A percentile compares a stretch with the other conserved stretches of the same genome.
These are phyloP conservation scores for Ceratina japonica DNA, from an alignment of 1,140 invertebrate genomes.

Conservation along the genomic window DNA sequence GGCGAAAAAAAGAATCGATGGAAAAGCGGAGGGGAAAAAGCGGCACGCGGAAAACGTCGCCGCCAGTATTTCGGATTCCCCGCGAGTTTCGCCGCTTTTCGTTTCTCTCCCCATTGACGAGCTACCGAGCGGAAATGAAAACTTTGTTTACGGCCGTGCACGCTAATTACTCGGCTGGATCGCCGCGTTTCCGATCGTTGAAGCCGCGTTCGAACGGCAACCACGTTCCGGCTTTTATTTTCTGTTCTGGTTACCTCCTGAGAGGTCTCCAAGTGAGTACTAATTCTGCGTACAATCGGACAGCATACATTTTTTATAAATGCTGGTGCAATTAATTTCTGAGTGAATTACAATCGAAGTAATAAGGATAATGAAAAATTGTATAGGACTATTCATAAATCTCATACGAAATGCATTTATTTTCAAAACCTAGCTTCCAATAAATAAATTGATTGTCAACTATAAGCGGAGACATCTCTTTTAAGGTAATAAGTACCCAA, in stretches of 20 bases:
- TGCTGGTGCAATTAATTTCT: too few species aligned
- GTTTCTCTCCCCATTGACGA: slow-evolving; percentile 10
- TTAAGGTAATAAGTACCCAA: too few species aligned
- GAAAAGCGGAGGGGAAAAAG: not conserved
- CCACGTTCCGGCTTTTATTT: not conserved
- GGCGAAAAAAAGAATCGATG: not conserved
- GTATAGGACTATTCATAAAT: too few species aligned
- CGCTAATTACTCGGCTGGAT: slow-evolving; percentile 21
- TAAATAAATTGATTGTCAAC: not conserved
- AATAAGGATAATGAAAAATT: too few species aligned
- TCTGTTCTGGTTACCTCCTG: not conserved
- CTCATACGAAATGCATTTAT: too few species aligned
- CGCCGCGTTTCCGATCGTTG: not conserved
- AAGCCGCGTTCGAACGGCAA: not conserved
- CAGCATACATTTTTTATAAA: too few species aligned
- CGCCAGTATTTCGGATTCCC: not conserved
- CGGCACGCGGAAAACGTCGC: slow-evolving; percentile 6
- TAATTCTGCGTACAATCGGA: too few species aligned
- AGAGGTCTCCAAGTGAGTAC: too few species aligned
- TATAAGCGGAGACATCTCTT: not conserved
- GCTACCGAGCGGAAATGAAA: slow-evolving; percentile 17
- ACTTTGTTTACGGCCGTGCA: slow-evolving; percentile 11
- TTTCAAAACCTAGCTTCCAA: too few species aligned
- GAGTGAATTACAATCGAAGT: too few species aligned
- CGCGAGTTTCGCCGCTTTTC: not conserved